phyloP scores from a whole-genome alignment of 2,888 invertebrate genomes.

The Sisyra terminalis region DNA sequence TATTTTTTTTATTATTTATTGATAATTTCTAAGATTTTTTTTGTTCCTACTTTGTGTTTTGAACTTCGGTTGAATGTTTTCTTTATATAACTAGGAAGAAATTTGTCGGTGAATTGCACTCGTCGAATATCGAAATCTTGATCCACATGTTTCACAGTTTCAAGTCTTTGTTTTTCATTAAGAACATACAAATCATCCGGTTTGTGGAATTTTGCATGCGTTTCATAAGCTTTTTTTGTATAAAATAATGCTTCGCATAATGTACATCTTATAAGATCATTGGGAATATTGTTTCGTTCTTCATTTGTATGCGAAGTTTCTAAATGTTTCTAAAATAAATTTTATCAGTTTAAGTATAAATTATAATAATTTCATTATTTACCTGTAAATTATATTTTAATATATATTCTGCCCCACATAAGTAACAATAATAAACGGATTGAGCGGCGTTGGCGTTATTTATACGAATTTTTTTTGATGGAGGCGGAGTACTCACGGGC shows the following conservation, averaged over 20 bases:
- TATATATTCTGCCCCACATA: slow-evolving; percentile 49
- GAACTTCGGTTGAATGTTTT: slow-evolving; percentile 5
- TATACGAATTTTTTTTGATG: slow-evolving; percentile 33
- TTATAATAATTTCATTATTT: slow-evolving; percentile 17
- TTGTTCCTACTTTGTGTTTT: neutral
- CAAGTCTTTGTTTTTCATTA: slow-evolving; percentile 33
- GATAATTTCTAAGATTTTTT: too few species aligned
- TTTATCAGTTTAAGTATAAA: neutral
- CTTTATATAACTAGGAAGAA: slow-evolving; percentile 9
- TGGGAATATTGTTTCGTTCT: slow-evolving; percentile 28
- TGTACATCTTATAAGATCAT: slow-evolving; percentile 42
- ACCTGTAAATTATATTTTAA: slow-evolving; percentile 47
- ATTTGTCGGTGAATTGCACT: slow-evolving; percentile 17
- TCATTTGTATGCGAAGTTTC: slow-evolving; percentile 34
- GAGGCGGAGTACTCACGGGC: slow-evolving; percentile 31
- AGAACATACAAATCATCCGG: slow-evolving; percentile 42
- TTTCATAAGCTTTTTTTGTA: slow-evolving; percentile 43
- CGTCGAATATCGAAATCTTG: slow-evolving; percentile 34
- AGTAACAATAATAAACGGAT: slow-evolving; percentile 34
- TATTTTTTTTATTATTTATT: too few species aligned
- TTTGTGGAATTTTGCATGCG: slow-evolving; percentile 43
- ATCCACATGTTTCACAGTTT: slow-evolving; percentile 30
- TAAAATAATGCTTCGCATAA: slow-evolving; percentile 48
- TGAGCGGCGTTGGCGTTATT: slow-evolving; percentile 33
- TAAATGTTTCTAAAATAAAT: slow-evolving; percentile 31